Conservation (phyloP, 2,113 vertebrate species). For the Nycticorax nycticorax region DNA sequence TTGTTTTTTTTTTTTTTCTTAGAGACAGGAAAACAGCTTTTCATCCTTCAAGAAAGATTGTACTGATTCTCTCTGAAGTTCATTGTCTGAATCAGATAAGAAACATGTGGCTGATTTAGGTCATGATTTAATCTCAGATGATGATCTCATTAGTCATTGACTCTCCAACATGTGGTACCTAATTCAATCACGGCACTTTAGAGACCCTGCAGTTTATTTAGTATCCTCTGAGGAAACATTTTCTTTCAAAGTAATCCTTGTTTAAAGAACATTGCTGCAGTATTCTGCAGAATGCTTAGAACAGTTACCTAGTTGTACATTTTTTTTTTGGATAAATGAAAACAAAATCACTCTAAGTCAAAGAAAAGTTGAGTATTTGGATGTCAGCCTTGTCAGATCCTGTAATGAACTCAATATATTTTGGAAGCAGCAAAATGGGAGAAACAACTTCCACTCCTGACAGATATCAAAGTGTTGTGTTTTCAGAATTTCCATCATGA, state of each 20-base stretch:
- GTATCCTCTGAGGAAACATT: neutral
- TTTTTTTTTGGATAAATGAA: neutral
- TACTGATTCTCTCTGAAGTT: conserved; percentile 2
- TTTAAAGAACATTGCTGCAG: neutral
- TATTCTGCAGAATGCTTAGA: neutral
- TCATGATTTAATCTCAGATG: conserved; percentile 38
- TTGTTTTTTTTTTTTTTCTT: neutral
- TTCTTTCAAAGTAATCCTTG: neutral
- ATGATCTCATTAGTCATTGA: conserved; percentile 53
- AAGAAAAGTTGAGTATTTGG: conserved; percentile 4
- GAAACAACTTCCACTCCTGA: conserved; percentile 28
- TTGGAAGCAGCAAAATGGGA: conserved; percentile 24
- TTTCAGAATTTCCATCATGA: conserved; percentile 32
- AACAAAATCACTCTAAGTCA: neutral
- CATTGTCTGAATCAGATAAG: conserved; percentile 27
- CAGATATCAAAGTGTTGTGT: neutral
- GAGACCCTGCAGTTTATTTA: conserved; percentile 5
- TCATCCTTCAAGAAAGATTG: neutral
- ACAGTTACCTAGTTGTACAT: neutral
- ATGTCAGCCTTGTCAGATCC: conserved; percentile 28
- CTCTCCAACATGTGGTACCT: conserved; percentile 36
- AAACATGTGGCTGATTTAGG: conserved; percentile 29
- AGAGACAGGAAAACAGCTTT: conserved; percentile 9
- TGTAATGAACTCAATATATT: conserved; percentile 28
- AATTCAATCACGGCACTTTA: conserved; percentile 23